These are phyloP conservation scores for Spodoptera litura DNA, from an alignment of 1,140 invertebrate genomes.

Conservation along the genomic window DNA sequence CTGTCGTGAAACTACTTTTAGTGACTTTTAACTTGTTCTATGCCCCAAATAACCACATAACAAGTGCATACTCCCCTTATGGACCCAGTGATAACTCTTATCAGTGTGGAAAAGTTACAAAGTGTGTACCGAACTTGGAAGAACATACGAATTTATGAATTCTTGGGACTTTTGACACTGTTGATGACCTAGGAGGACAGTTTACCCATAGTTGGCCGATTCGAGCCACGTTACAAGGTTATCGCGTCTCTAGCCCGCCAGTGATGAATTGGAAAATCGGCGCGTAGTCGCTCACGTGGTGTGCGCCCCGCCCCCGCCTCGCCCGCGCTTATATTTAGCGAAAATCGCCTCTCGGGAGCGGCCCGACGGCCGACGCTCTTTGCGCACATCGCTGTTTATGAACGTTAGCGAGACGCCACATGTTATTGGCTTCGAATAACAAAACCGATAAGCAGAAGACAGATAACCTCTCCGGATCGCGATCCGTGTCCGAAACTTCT, in stretches of 20 bases:
- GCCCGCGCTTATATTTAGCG: constrained; percentile 84
- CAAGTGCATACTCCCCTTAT: constrained; percentile 41
- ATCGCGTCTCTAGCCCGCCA: constrained; percentile 80
- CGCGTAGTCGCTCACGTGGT: constrained; percentile 85
- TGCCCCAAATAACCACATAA: constrained; percentile 21
- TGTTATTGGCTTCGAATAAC: constrained; percentile 83
- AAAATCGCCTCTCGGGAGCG: constrained; percentile 84
- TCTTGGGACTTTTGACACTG: constrained; percentile 59
- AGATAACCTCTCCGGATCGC: constrained; percentile 82
- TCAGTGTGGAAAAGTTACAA: constrained; percentile 78
- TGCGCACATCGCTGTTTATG: constrained; percentile 80
- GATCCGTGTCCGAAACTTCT: constrained; percentile 72
- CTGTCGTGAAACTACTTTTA: constrained; percentile 56
- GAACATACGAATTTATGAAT: constrained; percentile 62
- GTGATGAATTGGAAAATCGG: constrained; percentile 86
- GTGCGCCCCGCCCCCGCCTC: constrained; percentile 78
- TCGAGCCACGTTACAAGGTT: constrained; percentile 84
- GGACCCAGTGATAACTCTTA: constrained; percentile 74
- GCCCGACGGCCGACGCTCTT: constrained; percentile 72
- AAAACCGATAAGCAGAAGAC: constrained; percentile 79
- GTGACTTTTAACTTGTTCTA: constrained; percentile 31
- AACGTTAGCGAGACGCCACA: constrained; percentile 81
- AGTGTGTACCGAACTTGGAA: constrained; percentile 65
- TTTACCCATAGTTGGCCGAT: constrained; percentile 66
- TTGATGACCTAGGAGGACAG: constrained; percentile 68